phyloP scores from a whole-genome alignment of 2,888 invertebrate genomes.

The Ichneumon xanthorius region DNA sequence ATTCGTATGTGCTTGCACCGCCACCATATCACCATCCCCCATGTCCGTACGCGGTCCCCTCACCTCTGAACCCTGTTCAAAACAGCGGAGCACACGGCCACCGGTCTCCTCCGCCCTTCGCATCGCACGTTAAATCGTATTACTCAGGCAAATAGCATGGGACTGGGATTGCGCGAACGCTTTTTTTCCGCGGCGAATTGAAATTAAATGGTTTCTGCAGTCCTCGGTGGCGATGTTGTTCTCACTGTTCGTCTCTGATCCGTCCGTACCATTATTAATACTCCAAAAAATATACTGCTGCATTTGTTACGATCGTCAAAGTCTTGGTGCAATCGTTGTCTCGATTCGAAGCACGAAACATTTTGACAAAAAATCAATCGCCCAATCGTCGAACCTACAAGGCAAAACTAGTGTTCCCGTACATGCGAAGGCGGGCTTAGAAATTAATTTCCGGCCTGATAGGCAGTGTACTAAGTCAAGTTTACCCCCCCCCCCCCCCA shows the following conservation, averaged over 20 bases:
- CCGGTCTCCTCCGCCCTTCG: slow-evolving; percentile 66
- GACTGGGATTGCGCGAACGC: slow-evolving; percentile 75
- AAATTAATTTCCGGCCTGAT: neutral
- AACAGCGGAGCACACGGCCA: slow-evolving; percentile 35
- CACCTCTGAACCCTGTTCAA: slow-evolving; percentile 58
- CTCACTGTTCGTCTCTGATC: neutral
- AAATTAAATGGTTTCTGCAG: slow-evolving; percentile 77
- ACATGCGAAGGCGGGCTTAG: neutral
- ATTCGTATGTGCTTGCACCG: slow-evolving; percentile 20
- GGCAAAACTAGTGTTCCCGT: neutral
- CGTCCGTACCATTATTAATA: neutral
- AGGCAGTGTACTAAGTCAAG: neutral
- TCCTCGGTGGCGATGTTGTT: slow-evolving; percentile 10
- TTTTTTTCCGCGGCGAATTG: slow-evolving; percentile 69
- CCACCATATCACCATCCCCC: slow-evolving; percentile 16
- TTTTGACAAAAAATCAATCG: neutral
- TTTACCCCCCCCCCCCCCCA: neutral
- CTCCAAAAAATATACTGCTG: neutral
- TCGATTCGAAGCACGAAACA: neutral
- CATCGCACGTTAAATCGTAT: slow-evolving; percentile 78
- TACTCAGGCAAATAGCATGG: slow-evolving; percentile 80
- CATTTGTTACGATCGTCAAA: neutral
- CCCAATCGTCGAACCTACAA: too few relatives aligned
- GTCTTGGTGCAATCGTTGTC: neutral
- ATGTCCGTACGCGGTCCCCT: slow-evolving; percentile 52